These are phyloP conservation scores for Druceiella hillmani DNA, from an alignment of 2,888 invertebrate genomes.

Conservation along the genomic window DNA sequence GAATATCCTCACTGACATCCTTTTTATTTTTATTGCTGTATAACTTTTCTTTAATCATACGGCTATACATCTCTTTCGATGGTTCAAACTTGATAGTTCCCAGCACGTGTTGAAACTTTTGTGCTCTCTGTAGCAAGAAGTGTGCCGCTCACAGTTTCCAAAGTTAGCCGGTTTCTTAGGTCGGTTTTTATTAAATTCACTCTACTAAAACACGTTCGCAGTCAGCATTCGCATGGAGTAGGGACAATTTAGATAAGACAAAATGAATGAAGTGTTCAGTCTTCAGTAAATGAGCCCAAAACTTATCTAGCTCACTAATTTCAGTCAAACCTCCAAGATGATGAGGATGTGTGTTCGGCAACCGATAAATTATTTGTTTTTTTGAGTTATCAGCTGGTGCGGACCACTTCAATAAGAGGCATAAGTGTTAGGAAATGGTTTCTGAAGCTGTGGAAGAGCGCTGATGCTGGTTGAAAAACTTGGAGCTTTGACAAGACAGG, in stretches of 20 bases:
- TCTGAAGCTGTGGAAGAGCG: slow-evolving; percentile 7
- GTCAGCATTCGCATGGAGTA: slow-evolving; percentile 10
- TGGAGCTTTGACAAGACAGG: slow-evolving; percentile 17
- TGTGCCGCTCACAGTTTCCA: slow-evolving; percentile 15
- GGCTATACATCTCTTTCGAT: slow-evolving; percentile 9
- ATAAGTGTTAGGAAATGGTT: slow-evolving; percentile 6
- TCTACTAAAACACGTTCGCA: slow-evolving; percentile 13
- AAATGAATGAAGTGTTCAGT: slow-evolving; percentile 14
- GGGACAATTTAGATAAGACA: slow-evolving; percentile 7
- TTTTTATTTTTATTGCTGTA: too few species aligned
- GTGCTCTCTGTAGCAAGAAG: slow-evolving; percentile 15
- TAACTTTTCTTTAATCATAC: slow-evolving; percentile 10
- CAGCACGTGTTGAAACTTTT: slow-evolving; percentile 11
- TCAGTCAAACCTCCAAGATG: slow-evolving; percentile 13
- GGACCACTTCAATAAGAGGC: slow-evolving; percentile 16
- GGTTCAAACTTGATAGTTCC: slow-evolving; percentile 14
- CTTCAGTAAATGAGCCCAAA: slow-evolving; percentile 17
- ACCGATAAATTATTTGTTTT: slow-evolving; percentile 15
- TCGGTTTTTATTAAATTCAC: slow-evolving; percentile 15
- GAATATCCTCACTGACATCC: too few species aligned
- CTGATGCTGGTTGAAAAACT: slow-evolving; percentile 14
- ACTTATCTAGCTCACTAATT: slow-evolving; percentile 14
- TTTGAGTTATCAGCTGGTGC: slow-evolving; percentile 17
- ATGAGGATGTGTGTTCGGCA: slow-evolving; percentile 10
- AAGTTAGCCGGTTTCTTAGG: slow-evolving; percentile 11